phyloP scores from a whole-genome alignment of 2,888 invertebrate genomes.

The Druceiella hillmani region DNA sequence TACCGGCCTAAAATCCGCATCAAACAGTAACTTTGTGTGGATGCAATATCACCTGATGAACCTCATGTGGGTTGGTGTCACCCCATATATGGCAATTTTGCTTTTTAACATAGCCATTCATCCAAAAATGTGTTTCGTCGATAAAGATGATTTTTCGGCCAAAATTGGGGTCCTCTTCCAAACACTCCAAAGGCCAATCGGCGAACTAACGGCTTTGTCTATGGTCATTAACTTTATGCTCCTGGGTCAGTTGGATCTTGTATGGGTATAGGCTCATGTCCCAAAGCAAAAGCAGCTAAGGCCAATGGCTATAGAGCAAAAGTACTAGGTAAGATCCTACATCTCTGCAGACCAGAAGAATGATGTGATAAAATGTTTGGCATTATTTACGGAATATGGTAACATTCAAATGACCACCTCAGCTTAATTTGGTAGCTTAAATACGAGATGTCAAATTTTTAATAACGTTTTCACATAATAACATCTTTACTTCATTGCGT shows the following conservation, averaged over 20 bases:
- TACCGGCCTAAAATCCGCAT: conserved; percentile 7
- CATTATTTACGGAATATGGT: too few relatives aligned
- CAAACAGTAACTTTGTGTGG: conserved; percentile 17
- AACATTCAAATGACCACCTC: too few relatives aligned
- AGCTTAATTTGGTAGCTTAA: too few relatives aligned
- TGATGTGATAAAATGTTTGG: too few relatives aligned
- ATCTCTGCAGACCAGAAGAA: too few relatives aligned
- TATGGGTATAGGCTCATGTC: conserved; percentile 18
- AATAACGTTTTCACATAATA: too few relatives aligned
- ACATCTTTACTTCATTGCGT: too few relatives aligned
- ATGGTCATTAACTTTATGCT: neutral
- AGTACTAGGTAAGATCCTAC: too few relatives aligned
- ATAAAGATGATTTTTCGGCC: conserved; percentile 18
- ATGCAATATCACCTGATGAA: conserved; percentile 18
- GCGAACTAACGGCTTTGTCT: conserved; percentile 20
- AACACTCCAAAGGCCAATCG: conserved; percentile 17
- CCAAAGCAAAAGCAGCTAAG: conserved; percentile 22
- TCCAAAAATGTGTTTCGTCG: too few relatives aligned
- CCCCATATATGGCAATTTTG: conserved; percentile 19
- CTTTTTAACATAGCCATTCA: conserved; percentile 20
- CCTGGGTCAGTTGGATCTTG: conserved; percentile 1
- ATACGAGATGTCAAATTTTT: too few relatives aligned
- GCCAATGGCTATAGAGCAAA: too few relatives aligned
- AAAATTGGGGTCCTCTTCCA: conserved; percentile 19
- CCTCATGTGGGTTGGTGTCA: conserved; percentile 19